Evolutionary conservation across 2,888 invertebrate genomes (phyloP), one percentile per base, ranked within the genome.

Genomic region (Chrysopilus asiliformis): DNA sequence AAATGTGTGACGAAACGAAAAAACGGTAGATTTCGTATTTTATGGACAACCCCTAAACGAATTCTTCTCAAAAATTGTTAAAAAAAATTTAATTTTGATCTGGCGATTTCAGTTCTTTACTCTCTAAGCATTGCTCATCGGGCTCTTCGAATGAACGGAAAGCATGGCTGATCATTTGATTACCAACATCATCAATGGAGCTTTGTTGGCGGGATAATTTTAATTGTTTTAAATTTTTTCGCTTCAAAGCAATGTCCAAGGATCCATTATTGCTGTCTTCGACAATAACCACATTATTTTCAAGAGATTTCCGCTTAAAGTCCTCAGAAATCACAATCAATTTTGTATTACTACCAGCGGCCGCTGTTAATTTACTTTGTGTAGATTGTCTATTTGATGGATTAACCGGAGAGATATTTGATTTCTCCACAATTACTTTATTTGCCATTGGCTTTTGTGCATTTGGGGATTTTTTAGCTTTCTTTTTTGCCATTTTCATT

Each of bases 111-210:
- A 45, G 41, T 32, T 42, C 42, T 28, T 47, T 47, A 31, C 37
- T 44, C 34, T 47, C 47, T 19, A 47, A 36, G 36, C 44, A 44
- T 34, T 43, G 36, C 14, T 43, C 42, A 19, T 43, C 42, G 5
- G 45, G 45, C 32, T 47, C 47, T 27, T 47, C 47, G 32, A 44
- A 41, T 10, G 47, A 45, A 29, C 44, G 38, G 32, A 47, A 47
- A 32, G 47, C 45, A 34, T 43, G 43, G 18, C 44, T 41, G 14
- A 36, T 38, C 36, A 45, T 41, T 35, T 47, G 44, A 40, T 47
- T 47, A 9, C 41, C 42, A 16, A 47, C 43, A 42, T 47, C 45
- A 41, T 47, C 47, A 14, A 45, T 41, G n/a, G 45, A 47, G 27
- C 40, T 43, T 18, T 42, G 41, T 33, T 35, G 38, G 13, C 38